Conservation (phyloP, 2,113 vertebrate species). For the Motacilla tschutschensis region DNA sequence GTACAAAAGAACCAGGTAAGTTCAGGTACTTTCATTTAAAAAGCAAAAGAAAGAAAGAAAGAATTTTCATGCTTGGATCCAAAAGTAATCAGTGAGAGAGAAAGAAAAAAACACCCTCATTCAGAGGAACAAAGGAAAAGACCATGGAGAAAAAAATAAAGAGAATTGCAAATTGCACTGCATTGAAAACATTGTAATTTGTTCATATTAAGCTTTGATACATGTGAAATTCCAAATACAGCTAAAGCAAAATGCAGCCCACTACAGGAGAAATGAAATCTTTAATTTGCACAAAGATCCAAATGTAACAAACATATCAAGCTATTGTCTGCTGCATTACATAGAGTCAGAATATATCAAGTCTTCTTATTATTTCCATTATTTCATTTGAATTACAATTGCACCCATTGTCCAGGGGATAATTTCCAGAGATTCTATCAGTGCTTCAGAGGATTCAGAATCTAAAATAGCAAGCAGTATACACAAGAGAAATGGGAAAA, state of each 20-base stretch:
- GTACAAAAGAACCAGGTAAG: background rate
- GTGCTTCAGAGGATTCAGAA: background rate
- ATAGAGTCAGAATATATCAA: background rate
- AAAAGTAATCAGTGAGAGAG: background rate
- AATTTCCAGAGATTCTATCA: slow-evolving; percentile 18
- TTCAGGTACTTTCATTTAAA: background rate
- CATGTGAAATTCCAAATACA: background rate
- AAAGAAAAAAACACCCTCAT: background rate
- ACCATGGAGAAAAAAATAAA: background rate
- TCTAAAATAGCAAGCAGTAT: background rate
- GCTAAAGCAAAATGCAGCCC: background rate
- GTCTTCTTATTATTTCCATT: background rate
- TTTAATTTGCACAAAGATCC: slow-evolving; percentile 12
- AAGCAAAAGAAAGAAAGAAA: background rate
- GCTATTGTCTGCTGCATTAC: background rate
- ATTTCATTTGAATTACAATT: slow-evolving; percentile 38
- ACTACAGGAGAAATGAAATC: background rate
- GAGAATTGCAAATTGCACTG: background rate
- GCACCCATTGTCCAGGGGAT: background rate
- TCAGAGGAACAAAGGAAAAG: background rate
- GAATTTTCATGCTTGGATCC: background rate
- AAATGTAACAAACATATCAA: background rate
- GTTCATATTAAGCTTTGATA: background rate
- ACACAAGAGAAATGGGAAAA: background rate
- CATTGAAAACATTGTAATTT: slow-evolving; percentile 3